Percentiles rank a stretch among this genome's conserved stretches.
These are phyloP conservation scores for Boleophthalmus pectinirostris DNA, from an alignment of 2,113 vertebrate genomes.

Conservation along the genomic window DNA sequence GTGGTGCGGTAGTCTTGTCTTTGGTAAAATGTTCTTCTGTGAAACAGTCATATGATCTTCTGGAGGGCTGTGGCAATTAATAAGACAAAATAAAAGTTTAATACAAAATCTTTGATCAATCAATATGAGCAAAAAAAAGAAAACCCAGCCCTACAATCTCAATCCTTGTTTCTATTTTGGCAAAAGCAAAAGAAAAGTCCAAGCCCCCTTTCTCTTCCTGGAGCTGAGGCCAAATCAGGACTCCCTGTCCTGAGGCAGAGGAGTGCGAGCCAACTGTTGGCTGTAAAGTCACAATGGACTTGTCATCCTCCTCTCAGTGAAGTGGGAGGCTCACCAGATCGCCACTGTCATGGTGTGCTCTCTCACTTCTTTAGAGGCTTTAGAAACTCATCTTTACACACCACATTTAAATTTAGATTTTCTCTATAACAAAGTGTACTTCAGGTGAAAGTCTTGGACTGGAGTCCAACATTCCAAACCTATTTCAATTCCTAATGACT, in stretches of 20 bases:
- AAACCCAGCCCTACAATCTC: slow-evolving; percentile 7
- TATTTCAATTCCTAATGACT: slow-evolving; percentile 16
- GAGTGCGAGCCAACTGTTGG: slow-evolving; percentile 59
- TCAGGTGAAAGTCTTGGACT: neutral
- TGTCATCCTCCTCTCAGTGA: slow-evolving; percentile 42
- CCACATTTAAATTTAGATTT: neutral
- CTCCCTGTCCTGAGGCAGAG: slow-evolving; percentile 53
- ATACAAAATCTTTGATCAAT: no score
- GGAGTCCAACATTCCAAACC: neutral
- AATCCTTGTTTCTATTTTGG: slow-evolving; percentile 8
- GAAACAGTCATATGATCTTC: no score
- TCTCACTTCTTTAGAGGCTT: neutral
- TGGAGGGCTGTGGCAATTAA: no score
- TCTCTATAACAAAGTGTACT: neutral
- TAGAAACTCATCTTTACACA: neutral
- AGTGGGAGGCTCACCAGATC: slow-evolving; percentile 43
- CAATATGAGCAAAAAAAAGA: no score
- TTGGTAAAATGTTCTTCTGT: no score
- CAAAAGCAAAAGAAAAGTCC: slow-evolving; percentile 49
- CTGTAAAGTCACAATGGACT: slow-evolving; percentile 64
- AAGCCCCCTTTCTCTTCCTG: slow-evolving; percentile 39
- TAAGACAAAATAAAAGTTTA: no score
- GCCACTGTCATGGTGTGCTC: slow-evolving; percentile 2
- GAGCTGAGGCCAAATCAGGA: slow-evolving; percentile 34
- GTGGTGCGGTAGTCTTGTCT: no score